Evolutionary conservation across 2,888 invertebrate genomes (phyloP), one percentile per base, ranked within the genome.

Genomic region (Lochmaea crataegi): DNA sequence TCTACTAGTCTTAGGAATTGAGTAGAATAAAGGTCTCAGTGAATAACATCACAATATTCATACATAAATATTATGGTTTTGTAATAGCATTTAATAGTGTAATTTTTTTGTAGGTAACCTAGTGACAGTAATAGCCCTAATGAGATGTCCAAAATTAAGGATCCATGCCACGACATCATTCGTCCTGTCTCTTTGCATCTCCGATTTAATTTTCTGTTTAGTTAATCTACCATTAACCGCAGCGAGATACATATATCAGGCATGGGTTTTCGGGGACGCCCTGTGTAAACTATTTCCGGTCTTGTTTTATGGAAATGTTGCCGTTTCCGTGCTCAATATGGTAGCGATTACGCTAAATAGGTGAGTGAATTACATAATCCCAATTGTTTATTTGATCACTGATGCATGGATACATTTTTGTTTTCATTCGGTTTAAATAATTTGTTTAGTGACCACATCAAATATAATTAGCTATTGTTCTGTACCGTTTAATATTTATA

Each of bases 231-330:
- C 96, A 0, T 88, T 96, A 75, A 95, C 95, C 0, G 95, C 95
- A 22, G 92, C 93, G 81, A 90, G 95, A 81, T 96, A 93, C 88
- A 92, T 94, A 83, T 90, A 93, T 85, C 92, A 95, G 88, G 89
- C 88, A 79, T 96, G 96, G 96, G 91, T 92, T 57, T 89, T 96
- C 26, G 95, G 95, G 0, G 91, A 91, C 22, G 89, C 90, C 1
- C 88, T 95, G 48, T 96, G 96, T 85, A 92, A 92, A 87, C 89
- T 96, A 86, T 96, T 96, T 87, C 95, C 96, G 0, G 92, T 96
- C 79, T 91, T 96, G 79, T 95, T 96, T 87, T 96, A 96, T 84
- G 95, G 95, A 73, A 96, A 96, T 85, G 95, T 96, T 67, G 96
- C 95, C 0, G 94, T 95, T 4, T 95, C 95, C 0, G 87, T 96